Conservation (phyloP, 2,797 vertebrate genomes). For the Pangasius sanitwongsei region DNA sequence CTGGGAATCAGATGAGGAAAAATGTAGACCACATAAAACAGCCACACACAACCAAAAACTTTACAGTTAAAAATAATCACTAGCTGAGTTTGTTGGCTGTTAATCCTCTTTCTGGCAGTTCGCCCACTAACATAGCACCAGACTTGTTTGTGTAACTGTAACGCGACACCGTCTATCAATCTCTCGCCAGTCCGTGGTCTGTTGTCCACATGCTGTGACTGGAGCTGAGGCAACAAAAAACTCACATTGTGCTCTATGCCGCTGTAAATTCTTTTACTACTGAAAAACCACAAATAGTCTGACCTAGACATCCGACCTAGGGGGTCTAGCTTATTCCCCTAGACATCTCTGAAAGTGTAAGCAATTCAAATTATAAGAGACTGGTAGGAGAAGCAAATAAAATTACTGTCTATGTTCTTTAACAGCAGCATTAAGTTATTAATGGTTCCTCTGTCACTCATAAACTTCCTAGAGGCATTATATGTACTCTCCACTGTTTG, state of each 20-base stretch:
- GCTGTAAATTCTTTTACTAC: constrained; percentile 1
- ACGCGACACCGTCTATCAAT: constrained; percentile 27
- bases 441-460: not conserved
- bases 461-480: not conserved
- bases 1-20: constrained; percentile 26
- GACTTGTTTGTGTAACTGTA: constrained; percentile 57
- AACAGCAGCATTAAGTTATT: constrained; percentile 24
- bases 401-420: not conserved
- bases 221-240: constrained; percentile 33
- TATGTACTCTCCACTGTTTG: not conserved
- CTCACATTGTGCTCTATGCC: not conserved
- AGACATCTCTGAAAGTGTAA: not conserved
- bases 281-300: constrained; percentile 13
- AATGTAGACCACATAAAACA: constrained; percentile 29
- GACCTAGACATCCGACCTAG: not conserved
- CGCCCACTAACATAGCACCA: constrained; percentile 52
- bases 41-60: constrained; percentile 42
- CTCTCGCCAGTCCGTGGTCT: constrained; percentile 36
- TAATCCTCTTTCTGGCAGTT: constrained; percentile 28
- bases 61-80: constrained; percentile 37
- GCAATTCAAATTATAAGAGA: not conserved
- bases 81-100: constrained; percentile 43
- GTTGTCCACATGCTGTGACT: constrained; percentile 45
- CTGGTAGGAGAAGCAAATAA: not conserved
- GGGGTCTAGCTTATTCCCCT: not conserved